Conservation (phyloP, 2,113 vertebrate species). For the Rhipidura dahli region DNA sequence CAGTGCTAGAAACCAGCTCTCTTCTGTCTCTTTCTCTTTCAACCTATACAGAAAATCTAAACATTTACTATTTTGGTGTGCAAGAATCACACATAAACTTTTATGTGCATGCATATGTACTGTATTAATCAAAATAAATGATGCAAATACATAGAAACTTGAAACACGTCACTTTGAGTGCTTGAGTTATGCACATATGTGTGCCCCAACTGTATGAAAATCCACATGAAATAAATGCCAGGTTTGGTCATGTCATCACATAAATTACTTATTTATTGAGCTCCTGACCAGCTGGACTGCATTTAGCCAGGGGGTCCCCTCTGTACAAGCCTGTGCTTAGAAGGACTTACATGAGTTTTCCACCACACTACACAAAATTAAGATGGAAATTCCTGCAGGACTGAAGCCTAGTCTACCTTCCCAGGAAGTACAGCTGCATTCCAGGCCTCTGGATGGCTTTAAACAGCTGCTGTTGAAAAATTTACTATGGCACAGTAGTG, state of each 20-base stretch:
- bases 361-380: not conserved
- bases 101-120: not conserved
- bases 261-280: not conserved
- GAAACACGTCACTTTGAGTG: not conserved
- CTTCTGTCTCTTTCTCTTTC: not conserved
- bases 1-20: not conserved
- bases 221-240: not conserved
- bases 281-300: not conserved
- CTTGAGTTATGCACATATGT: not conserved
- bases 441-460: not conserved
- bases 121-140: not conserved
- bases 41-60: not conserved
- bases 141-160: not conserved
- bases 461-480: not conserved
- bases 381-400: not conserved
- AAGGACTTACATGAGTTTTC: not conserved
- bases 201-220: not conserved
- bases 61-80: not conserved
- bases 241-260: not conserved
- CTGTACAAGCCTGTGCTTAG: not conserved
- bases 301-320: not conserved
- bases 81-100: not conserved
- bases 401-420: not conserved
- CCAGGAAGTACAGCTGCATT: not conserved
- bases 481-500: not conserved